Conservation (phyloP, 2,113 vertebrate species). For the Caranx ignobilis region DNA sequence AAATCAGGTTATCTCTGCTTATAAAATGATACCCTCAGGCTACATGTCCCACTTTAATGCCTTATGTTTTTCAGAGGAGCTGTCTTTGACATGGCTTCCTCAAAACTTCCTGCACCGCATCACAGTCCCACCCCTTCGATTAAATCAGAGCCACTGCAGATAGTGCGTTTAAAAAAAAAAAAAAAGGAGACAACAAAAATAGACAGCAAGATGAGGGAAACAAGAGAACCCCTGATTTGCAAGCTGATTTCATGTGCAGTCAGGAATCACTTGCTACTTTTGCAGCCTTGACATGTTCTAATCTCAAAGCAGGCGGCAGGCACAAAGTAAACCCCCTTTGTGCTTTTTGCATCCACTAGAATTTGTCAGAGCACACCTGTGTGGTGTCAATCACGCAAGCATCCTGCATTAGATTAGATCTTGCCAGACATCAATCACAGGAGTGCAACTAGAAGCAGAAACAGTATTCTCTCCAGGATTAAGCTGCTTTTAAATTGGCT, state of each 20-base stretch:
- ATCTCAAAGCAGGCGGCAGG: conserved; percentile 56
- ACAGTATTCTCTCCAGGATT: conserved; percentile 79
- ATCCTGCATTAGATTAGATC: conserved; percentile 75
- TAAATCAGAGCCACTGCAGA: conserved; percentile 46
- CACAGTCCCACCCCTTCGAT: conserved; percentile 8
- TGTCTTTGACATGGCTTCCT: conserved; percentile 35
- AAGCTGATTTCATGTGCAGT: conserved; percentile 67
- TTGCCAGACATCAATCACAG: conserved; percentile 77
- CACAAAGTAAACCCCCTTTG: conserved; percentile 49
- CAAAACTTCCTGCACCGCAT: neutral
- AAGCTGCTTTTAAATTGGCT: conserved; percentile 82
- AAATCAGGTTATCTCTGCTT: conserved; percentile 52
- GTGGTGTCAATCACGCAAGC: conserved; percentile 76
- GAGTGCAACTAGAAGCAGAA: conserved; percentile 56
- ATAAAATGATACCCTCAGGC: conserved; percentile 45
- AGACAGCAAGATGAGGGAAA: conserved; percentile 9
- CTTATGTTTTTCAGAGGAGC: conserved; percentile 20
- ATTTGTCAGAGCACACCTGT: conserved; percentile 58
- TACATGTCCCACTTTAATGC: conserved; percentile 48
- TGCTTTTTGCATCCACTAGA: conserved; percentile 46
- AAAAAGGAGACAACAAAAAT: conserved; percentile 1
- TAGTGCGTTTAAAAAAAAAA: conserved; percentile 13
- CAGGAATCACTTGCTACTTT: conserved; percentile 53
- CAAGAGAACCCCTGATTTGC: conserved; percentile 55
- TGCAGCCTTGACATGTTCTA: conserved; percentile 61